These are phyloP conservation scores for Callipepla squamata DNA, from an alignment of 2,113 vertebrate species.

Conservation along the genomic window DNA sequence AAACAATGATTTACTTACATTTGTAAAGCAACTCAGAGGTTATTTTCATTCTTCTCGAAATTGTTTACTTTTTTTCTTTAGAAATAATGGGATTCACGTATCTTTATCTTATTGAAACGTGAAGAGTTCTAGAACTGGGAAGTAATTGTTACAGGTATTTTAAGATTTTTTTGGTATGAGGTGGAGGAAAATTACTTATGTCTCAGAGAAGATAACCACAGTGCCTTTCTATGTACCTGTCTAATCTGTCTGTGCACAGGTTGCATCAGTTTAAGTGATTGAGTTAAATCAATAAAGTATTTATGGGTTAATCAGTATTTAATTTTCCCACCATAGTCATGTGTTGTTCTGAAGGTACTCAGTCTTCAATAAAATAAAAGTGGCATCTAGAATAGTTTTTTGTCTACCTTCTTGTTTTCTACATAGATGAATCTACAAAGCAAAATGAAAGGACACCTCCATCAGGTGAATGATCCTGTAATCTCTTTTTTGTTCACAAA, in stretches of 20 bases:
- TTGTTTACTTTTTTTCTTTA: background rate
- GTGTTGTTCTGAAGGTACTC: background rate
- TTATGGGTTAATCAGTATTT: background rate
- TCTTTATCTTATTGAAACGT: background rate
- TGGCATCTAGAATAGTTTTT: background rate
- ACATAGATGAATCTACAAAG: background rate
- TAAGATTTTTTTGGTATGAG: background rate
- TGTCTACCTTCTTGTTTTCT: background rate
- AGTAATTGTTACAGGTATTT: background rate
- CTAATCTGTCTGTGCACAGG: background rate
- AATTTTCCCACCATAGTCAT: background rate
- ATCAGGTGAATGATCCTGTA: background rate
- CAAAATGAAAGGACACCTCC: background rate
- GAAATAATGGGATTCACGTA: background rate
- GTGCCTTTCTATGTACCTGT: background rate
- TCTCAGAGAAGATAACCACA: background rate
- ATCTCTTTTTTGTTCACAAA: background rate
- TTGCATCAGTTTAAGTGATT: background rate
- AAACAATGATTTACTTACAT: background rate
- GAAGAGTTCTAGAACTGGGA: background rate
- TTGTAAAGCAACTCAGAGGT: background rate
- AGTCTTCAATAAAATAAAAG: background rate
- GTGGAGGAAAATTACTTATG: background rate
- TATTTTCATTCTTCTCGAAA: conserved; percentile 26
- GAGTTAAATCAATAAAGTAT: background rate